phyloP scores from a whole-genome alignment of 2,888 invertebrate genomes.

The Zootermopsis nevadensis region DNA sequence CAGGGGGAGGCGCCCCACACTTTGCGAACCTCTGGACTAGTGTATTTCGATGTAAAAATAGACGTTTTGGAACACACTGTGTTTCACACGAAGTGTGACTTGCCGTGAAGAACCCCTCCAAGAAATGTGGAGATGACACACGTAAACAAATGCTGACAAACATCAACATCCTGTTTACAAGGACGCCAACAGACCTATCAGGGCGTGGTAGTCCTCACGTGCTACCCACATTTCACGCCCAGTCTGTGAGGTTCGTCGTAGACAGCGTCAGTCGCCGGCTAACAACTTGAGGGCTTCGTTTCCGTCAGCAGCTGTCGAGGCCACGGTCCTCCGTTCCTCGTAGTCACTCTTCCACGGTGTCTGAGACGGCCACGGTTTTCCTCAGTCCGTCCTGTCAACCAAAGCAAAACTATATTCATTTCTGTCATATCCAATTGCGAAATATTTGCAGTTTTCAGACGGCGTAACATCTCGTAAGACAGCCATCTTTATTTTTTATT shows the following conservation, averaged over 20 bases:
- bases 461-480: too few relatives aligned
- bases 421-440: too few relatives aligned
- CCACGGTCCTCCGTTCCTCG: too few relatives aligned
- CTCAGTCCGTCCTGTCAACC: too few relatives aligned
- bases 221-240: conserved; percentile 18
- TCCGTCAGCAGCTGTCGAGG: too few relatives aligned
- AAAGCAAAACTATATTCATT: too few relatives aligned
- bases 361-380: too few relatives aligned
- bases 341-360: too few relatives aligned
- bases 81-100: conserved; percentile 8
- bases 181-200: conserved; percentile 21
- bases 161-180: conserved; percentile 49
- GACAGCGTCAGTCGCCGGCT: background rate
- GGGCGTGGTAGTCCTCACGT: conserved; percentile 19
- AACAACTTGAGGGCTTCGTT: too few relatives aligned
- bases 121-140: conserved; percentile 31
- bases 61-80: background rate
- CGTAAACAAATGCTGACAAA: conserved; percentile 47
- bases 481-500: too few relatives aligned
- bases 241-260: background rate
- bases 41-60: background rate
- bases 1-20: too few relatives aligned
- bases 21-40: background rate
- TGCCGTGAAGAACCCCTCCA: conserved; percentile 6
- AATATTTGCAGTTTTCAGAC: too few relatives aligned